These are phyloP conservation scores for Synanthedon vespiformis DNA, from an alignment of 2,888 invertebrate species.

Conservation along the genomic window DNA sequence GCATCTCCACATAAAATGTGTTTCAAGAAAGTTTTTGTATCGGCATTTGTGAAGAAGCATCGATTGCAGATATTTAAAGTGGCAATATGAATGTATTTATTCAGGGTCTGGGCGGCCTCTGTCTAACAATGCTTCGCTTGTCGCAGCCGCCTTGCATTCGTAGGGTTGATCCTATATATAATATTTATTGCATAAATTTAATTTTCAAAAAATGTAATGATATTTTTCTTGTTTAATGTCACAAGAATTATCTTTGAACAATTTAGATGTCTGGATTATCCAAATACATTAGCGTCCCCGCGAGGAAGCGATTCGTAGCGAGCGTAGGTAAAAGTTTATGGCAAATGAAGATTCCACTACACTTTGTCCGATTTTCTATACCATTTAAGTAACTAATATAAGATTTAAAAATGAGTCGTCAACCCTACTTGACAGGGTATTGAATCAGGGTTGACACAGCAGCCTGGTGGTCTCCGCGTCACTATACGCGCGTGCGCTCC, in stretches of 20 bases:
- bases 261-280: too few species aligned
- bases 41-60: slow-evolving; percentile 32
- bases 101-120: slow-evolving; percentile 61
- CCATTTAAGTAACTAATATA: neutral
- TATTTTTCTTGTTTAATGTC: too few species aligned
- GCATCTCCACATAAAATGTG: neutral
- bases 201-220: too few species aligned
- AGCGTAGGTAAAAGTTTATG: too few species aligned
- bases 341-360: too few species aligned
- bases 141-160: slow-evolving; percentile 41
- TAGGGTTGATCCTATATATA: slow-evolving; percentile 35
- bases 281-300: too few species aligned
- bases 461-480: slow-evolving; percentile 63
- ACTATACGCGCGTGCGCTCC: slow-evolving; percentile 52
- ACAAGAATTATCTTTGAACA: too few species aligned
- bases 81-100: slow-evolving; percentile 72
- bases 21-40: slow-evolving; percentile 15
- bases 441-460: slow-evolving; percentile 65
- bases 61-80: slow-evolving; percentile 62
- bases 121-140: slow-evolving; percentile 69
- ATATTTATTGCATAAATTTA: too few species aligned
- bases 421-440: slow-evolving; percentile 42
- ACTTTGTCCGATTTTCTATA: neutral
- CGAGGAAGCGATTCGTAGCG: too few species aligned
- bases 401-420: slow-evolving; percentile 4